Evolutionary conservation across 2,888 invertebrate species (phyloP).

Genomic region (Nymphalis c-album): DNA sequence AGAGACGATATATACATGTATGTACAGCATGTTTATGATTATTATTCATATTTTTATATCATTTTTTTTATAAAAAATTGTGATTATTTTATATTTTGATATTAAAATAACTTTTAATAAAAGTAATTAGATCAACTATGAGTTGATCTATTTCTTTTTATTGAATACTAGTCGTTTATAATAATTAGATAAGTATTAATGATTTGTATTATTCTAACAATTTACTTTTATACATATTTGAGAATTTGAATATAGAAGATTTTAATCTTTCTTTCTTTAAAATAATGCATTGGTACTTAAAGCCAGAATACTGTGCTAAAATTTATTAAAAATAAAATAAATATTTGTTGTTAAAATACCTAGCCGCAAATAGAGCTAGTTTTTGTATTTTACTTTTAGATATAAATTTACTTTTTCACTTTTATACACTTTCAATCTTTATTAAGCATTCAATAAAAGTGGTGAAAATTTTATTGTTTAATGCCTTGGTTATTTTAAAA

Average conservation of each 20-base stretch:
- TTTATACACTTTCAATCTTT: conserved; percentile 1
- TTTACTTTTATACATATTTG: neutral
- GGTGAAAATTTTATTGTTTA: neutral
- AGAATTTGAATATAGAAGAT: neutral
- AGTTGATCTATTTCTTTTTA: conserved; percentile 49
- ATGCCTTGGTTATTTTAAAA: neutral
- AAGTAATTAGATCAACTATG: conserved; percentile 24
- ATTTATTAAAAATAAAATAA: too few species aligned
- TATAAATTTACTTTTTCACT: conserved; percentile 3
- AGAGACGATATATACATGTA: conserved; percentile 6
- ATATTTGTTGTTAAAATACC: too few species aligned
- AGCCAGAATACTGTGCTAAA: neutral
- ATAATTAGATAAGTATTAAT: conserved; percentile 47
- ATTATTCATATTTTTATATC: conserved; percentile 27
- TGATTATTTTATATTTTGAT: conserved; percentile 16
- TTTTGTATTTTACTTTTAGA: neutral
- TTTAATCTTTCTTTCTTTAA: neutral
- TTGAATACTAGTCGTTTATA: conserved; percentile 69
- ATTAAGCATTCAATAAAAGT: neutral
- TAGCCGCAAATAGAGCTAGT: neutral
- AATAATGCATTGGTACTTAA: conserved; percentile 11
- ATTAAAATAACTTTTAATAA: conserved; percentile 18
- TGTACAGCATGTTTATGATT: conserved; percentile 9
- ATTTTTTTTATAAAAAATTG: conserved; percentile 11
- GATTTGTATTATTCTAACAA: conserved; percentile 32